Evolutionary conservation across 1,140 invertebrate species (phyloP), one percentile per base, ranked within the genome.

Genomic region (Aricia agestis): DNA sequence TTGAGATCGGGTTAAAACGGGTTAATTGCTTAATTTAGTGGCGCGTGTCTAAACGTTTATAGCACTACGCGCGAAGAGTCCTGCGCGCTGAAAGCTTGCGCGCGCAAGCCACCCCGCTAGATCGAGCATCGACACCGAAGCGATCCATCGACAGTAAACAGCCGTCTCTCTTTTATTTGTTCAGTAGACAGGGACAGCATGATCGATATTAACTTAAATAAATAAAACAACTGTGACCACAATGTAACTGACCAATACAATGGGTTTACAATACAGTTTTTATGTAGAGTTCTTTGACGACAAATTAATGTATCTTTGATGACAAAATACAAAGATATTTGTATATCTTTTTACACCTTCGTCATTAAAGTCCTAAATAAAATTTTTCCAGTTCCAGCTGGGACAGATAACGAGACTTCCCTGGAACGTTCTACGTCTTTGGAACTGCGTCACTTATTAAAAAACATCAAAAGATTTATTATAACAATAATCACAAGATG

Each of bases 81-180:
- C 86, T 90, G 88, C 88, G 88, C 88, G 80, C 86, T 90, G 84
- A 85, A 85, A 82, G 72, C 72, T 71, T 91, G 89, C 89, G 87
- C 89, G 89, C 89, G 89, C 89, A 89, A 65, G 63, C 41, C 66
- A 70, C 76, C 83, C 84, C 74, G 73, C 76, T 76, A 75, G 73
- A 75, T 25, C 25, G 73, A 78, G 66, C 69, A 74, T 70, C 74
- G 67, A 69, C 67, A 71, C 73, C 67, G 57, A 70, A 52, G 65
- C 71, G 68, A 72, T 72, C 45, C 74, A 74, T 76, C 73, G 78
- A 73, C 71, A 70, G 66, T 70, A 66, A 57, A 71, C 71, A 58
- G 10, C 72, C 68, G 19, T 84, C 80, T 71, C 73, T 80, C 66
- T 81, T 52, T 15, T 63, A 25, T 66, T 52, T 45, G 17, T 67